Percentiles rank a stretch among this genome's conserved stretches.
These are phyloP conservation scores for Numenius arquata DNA, from an alignment of 2,113 vertebrate genomes.

Conservation along the genomic window DNA sequence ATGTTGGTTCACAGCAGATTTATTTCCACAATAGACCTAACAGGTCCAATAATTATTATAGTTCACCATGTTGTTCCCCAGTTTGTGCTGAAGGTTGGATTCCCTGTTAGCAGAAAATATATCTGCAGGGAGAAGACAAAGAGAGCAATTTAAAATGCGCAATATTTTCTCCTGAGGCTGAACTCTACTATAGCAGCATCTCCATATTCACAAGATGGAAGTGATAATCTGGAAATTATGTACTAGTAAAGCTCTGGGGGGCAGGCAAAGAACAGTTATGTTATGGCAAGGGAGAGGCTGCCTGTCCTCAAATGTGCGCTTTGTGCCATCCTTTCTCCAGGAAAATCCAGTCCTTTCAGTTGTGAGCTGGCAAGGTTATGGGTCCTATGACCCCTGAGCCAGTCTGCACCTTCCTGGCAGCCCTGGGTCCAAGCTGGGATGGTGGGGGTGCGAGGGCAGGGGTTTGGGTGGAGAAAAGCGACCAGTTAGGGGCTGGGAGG, in stretches of 20 bases:
- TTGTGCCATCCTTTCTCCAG: neutral
- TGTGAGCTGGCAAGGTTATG: rapidly evolving
- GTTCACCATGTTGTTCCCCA: constrained; percentile 57
- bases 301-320: neutral
- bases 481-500: neutral
- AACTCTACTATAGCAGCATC: constrained; percentile 29
- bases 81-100: constrained; percentile 67
- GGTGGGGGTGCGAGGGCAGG: neutral
- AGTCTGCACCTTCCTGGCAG: neutral
- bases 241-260: neutral
- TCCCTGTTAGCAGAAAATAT: constrained; percentile 63
- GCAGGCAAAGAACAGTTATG: neutral
- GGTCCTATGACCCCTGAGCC: neutral
- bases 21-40: constrained; percentile 73
- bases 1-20: constrained; percentile 74
- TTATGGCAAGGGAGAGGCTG: neutral
- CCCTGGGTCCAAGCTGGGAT: neutral
- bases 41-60: constrained; percentile 58
- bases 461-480: neutral
- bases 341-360: neutral
- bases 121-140: constrained; percentile 56
- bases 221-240: constrained; percentile 38
- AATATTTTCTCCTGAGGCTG: constrained; percentile 61
- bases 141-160: constrained; percentile 53
- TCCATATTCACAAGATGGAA: constrained; percentile 57